Conservation (phyloP, 2,113 vertebrate genomes). For the Mormyrus lacerda region DNA sequence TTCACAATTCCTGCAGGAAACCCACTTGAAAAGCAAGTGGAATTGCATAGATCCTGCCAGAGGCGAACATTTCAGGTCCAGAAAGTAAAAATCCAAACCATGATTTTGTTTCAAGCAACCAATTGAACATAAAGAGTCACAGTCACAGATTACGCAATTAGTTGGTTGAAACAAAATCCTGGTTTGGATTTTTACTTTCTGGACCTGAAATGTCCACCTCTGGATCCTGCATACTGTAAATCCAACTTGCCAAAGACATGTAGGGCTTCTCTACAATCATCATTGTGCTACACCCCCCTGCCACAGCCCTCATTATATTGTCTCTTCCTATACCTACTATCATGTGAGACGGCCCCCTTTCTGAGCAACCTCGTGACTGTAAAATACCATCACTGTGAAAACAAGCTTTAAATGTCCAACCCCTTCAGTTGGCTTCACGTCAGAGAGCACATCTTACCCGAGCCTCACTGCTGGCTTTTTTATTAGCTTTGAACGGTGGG, state of each 20-base stretch:
- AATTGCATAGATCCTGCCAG: neutral
- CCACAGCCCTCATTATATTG: neutral
- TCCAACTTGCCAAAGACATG: neutral
- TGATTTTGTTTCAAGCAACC: no score
- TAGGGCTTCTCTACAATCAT: neutral
- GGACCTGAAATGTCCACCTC: no score
- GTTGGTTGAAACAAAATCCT: no score
- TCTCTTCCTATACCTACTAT: neutral
- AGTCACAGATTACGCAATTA: no score
- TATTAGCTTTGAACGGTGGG: neutral
- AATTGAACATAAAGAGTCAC: no score
- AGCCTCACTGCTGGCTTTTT: no score
- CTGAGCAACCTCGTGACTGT: neutral
- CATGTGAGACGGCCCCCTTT: neutral
- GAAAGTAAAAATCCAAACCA: no score
- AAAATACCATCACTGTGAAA: neutral
- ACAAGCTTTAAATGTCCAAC: neutral
- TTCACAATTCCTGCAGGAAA: neutral
- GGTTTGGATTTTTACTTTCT: no score
- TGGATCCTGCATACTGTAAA: no score
- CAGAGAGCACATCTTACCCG: neutral
- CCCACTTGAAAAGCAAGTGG: neutral
- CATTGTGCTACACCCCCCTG: neutral
- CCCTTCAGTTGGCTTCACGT: neutral
- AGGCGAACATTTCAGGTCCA: no score